Percentiles rank a stretch among this genome's conserved stretches.
Conservation (phyloP, 2,113 vertebrate species). For the Ameiurus melas region DNA sequence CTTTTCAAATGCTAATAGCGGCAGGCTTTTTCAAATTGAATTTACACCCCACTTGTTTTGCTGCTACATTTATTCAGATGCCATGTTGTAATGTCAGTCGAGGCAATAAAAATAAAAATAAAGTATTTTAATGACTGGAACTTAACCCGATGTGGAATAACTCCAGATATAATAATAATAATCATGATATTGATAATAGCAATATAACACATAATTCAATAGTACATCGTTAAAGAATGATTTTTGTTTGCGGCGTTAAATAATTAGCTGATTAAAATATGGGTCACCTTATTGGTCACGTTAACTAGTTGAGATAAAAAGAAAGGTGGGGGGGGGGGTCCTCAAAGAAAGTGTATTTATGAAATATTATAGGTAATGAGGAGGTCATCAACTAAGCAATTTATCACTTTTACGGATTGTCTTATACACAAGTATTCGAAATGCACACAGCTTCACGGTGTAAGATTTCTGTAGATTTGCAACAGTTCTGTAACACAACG, state of each 20-base stretch:
- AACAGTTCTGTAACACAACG: background rate
- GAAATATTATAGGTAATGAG: background rate
- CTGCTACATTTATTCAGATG: conserved; percentile 44
- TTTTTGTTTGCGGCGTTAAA: background rate
- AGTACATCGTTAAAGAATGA: background rate
- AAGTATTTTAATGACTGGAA: conserved; percentile 24
- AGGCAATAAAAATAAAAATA: conserved; percentile 35
- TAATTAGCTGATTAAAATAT: background rate
- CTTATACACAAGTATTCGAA: background rate
- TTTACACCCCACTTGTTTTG: conserved; percentile 56
- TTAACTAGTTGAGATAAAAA: background rate
- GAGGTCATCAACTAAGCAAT: background rate
- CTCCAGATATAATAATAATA: background rate
- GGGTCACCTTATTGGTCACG: background rate
- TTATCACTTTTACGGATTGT: background rate
- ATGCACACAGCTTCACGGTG: background rate
- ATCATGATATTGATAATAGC: background rate
- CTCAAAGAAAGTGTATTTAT: background rate
- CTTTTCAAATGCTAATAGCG: conserved; percentile 50
- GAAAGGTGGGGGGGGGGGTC: background rate
- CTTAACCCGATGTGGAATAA: background rate
- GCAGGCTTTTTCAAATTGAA: conserved; percentile 40
- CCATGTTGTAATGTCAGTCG: conserved; percentile 32
- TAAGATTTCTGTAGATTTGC: background rate
- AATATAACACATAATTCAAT: background rate